These are phyloP conservation scores for Andrena bicolor DNA, from an alignment of 2,888 invertebrate species.

Conservation along the genomic window DNA sequence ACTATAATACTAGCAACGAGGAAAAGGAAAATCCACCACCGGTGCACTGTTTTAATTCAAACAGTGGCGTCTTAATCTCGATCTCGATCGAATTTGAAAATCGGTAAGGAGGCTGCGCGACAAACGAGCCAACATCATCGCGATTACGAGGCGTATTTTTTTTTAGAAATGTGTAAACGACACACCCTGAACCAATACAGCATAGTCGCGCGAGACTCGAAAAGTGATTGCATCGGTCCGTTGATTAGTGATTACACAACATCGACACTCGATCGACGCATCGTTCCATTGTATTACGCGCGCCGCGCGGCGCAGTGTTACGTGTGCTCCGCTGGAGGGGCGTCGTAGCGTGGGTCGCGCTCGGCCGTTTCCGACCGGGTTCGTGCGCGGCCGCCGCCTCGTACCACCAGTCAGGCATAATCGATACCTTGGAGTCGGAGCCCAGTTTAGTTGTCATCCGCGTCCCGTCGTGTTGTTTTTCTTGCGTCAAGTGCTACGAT, in stretches of 20 bases:
- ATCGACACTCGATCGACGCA: constrained; percentile 39
- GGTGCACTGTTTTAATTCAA: too few species aligned
- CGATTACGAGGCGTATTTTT: neutral
- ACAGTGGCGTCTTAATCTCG: neutral
- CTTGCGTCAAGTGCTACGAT: constrained; percentile 52
- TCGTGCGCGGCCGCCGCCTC: constrained; percentile 54
- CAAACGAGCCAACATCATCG: neutral
- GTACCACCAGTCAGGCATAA: constrained; percentile 62
- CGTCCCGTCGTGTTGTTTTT: constrained; percentile 60
- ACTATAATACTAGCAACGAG: too few species aligned
- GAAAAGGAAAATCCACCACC: too few species aligned
- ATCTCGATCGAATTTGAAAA: constrained; percentile 5
- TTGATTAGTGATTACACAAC: constrained; percentile 63
- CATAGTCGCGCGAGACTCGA: constrained; percentile 37
- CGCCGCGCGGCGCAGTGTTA: constrained; percentile 26
- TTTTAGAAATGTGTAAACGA: constrained; percentile 11
- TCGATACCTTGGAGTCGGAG: constrained; percentile 66
- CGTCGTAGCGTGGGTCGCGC: constrained; percentile 38
- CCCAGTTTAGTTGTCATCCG: constrained; percentile 69
- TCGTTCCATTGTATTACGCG: constrained; percentile 55
- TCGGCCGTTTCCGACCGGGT: constrained; percentile 49
- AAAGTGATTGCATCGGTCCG: constrained; percentile 40
- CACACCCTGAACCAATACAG: constrained; percentile 1
- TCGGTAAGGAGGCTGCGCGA: neutral
- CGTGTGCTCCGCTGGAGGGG: constrained; percentile 41